These are phyloP conservation scores for Andrena trimmerana DNA, from an alignment of 2,888 invertebrate species.

Conservation along the genomic window DNA sequence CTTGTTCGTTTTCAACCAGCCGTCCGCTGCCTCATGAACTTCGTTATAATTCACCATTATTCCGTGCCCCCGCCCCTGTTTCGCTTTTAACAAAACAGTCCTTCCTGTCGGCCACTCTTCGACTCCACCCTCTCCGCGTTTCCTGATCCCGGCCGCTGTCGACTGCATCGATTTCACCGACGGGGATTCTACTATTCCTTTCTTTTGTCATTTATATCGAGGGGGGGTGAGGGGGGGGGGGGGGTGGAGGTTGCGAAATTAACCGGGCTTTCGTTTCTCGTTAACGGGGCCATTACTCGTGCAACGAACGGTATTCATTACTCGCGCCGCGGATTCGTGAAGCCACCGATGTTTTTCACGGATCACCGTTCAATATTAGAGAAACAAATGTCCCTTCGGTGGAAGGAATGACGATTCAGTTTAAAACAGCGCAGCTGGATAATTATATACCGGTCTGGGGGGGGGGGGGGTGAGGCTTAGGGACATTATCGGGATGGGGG, in stretches of 20 bases:
- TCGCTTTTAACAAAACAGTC: slow-evolving; percentile 16
- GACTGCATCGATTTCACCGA: slow-evolving; percentile 16
- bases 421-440: too few species aligned
- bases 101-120: slow-evolving; percentile 22
- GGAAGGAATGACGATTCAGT: too few species aligned
- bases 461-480: too few species aligned
- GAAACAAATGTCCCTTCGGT: too few species aligned
- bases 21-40: slow-evolving; percentile 5
- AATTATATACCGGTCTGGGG: too few species aligned
- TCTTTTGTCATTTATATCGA: slow-evolving; percentile 4
- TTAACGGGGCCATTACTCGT: background rate
- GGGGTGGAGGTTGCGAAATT: background rate
- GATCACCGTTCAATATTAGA: too few species aligned
- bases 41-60: slow-evolving; percentile 42
- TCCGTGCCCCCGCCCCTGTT: background rate
- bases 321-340: too few species aligned
- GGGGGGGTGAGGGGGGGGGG: background rate
- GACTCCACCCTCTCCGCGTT: slow-evolving; percentile 8
- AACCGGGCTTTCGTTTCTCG: slow-evolving; percentile 1
- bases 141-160: background rate
- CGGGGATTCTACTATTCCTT: background rate
- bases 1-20: slow-evolving; percentile 17
- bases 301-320: too few species aligned
- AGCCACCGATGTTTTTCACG: too few species aligned
- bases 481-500: too few species aligned